Evolutionary conservation across 1,140 invertebrate species (phyloP), one percentile per base, ranked within the genome.

Genomic region (Bombus sibiricus): DNA sequence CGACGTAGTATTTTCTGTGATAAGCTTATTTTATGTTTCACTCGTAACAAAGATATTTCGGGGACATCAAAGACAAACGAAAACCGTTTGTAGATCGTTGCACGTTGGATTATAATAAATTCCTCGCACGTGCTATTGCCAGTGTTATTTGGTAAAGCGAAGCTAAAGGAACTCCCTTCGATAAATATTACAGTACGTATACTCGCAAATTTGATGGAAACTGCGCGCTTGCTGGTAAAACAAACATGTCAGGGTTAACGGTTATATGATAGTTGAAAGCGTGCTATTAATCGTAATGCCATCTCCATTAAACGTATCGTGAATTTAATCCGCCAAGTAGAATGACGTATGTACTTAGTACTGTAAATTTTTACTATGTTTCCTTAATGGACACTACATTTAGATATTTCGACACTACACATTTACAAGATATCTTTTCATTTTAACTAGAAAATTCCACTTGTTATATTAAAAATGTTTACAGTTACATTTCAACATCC

Each of bases 81-180:
- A 47, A 37, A 66, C 9, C n/a, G 15, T 3, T 37, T 28, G 25
- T 76, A 32, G 64, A 72, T 77, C n/a, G 34, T 57, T 37, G 69
- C 64, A 77, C 18, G 72, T 87, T 73, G 59, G 41, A 73, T 66
- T 15, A 34, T 32, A 37, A 79, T 68, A 83, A 87, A 81, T 87
- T 71, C n/a, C n/a, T 39, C 15, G 59, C 28, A n/a, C 66, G 32
- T 74, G 77, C 71, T 76, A 28, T 34, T 57, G n/a, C 47, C 25
- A 22, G 9, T 34, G 59, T 47, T 80, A 62, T 66, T 66, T 43
- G 22, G 39, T 43, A 43, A 34, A 41, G 22, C 41, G 22, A 41
- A 72, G n/a, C 62, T 22, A 18, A 28, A 76, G n/a, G 10, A 75
- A 43, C 25, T 39, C 34, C 32, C 32, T 41, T 79, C 57, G 32